phyloP scores from a whole-genome alignment of 2,888 invertebrate genomes.

The Sisyra terminalis region DNA sequence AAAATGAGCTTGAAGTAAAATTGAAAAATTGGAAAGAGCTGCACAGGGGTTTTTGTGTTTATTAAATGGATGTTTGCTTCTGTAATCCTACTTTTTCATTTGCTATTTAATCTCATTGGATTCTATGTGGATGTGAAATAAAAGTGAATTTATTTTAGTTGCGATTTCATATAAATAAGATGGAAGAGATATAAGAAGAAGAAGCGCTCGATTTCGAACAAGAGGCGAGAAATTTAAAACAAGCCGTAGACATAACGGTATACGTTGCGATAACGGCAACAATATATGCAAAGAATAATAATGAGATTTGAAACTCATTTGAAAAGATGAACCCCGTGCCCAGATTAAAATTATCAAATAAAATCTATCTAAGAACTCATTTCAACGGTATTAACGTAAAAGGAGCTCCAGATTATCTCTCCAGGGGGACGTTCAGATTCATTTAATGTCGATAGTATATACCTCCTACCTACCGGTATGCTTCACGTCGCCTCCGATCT shows the following conservation, averaged over 20 bases:
- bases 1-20: too few species aligned
- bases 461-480: too few species aligned
- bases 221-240: constrained; percentile 3
- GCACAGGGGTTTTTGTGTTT: too few species aligned
- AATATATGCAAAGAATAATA: constrained; percentile 8
- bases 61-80: too few species aligned
- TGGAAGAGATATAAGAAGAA: not conserved
- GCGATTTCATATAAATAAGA: not conserved
- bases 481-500: too few species aligned
- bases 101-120: not conserved
- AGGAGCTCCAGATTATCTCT: not conserved
- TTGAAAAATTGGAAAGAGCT: too few species aligned
- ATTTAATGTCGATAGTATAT: too few species aligned
- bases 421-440: too few species aligned
- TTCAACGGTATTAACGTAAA: not conserved
- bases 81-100: too few species aligned
- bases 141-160: constrained; percentile 1
- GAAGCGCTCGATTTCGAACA: not conserved
- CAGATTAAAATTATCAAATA: not conserved
- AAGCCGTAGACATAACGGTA: not conserved
- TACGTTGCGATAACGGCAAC: not conserved
- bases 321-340: constrained; percentile 3
- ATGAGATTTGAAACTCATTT: constrained; percentile 7
- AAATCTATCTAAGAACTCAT: constrained; percentile 1
- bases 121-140: too few species aligned